Conservation (phyloP, 1,140 invertebrate genomes). For the Aphaenogaster floridana region DNA sequence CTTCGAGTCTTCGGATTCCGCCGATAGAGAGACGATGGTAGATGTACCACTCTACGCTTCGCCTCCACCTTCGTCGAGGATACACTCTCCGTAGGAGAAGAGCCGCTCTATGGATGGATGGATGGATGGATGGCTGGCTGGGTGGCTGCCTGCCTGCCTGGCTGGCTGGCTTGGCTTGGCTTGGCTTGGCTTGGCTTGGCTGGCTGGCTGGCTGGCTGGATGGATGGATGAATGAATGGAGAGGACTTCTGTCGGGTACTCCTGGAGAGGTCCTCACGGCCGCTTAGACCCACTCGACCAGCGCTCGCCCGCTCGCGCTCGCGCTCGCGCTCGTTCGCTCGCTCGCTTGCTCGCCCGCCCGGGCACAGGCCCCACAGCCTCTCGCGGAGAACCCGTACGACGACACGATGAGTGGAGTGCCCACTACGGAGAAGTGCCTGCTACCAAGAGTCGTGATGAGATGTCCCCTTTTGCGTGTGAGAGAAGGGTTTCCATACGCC, state of each 20-base stretch:
- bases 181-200: constrained; percentile 69
- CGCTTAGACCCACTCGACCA: constrained; percentile 87
- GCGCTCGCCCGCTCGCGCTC: constrained; percentile 73
- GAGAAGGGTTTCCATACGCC: constrained; percentile 80
- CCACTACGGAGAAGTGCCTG: constrained; percentile 86
- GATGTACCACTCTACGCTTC: constrained; percentile 83
- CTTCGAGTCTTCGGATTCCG: constrained; percentile 84
- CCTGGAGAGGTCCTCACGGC: constrained; percentile 87
- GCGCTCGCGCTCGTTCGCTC: constrained; percentile 62
- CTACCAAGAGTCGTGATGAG: constrained; percentile 86
- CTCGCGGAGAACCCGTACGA: constrained; percentile 79
- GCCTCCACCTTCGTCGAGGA: constrained; percentile 85
- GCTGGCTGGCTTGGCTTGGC: constrained; percentile 68
- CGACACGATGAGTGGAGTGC: constrained; percentile 84
- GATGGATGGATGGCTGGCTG: constrained; percentile 73
- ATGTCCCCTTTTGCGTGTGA: constrained; percentile 86
- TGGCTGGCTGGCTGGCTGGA: constrained; percentile 74
- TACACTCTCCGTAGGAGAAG: constrained; percentile 82
- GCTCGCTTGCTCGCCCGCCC: constrained; percentile 71
- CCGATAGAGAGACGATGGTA: constrained; percentile 83
- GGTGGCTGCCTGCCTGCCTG: constrained; percentile 70
- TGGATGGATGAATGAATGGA: constrained; percentile 86
- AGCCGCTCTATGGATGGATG: constrained; percentile 78
- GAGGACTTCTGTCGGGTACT: constrained; percentile 86
- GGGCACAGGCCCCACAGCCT: constrained; percentile 75